Conservation (phyloP, 2,797 vertebrate genomes). For the Tauraco hartlaubi region DNA sequence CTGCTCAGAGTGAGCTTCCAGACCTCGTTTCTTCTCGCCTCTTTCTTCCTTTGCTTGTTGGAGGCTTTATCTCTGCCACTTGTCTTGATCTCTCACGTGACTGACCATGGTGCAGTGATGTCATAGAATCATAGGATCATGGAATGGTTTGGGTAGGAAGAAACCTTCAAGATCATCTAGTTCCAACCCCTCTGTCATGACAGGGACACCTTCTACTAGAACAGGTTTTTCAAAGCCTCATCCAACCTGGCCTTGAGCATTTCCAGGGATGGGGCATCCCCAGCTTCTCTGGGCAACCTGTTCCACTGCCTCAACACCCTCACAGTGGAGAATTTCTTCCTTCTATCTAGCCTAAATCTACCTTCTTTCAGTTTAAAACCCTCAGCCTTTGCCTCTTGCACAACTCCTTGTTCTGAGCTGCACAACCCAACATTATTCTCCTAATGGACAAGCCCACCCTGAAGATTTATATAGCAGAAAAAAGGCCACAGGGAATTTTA, state of each 20-base stretch:
- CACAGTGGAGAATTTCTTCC: no score
- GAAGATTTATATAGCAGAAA: background rate
- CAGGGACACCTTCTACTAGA: no score
- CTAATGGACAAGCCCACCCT: background rate
- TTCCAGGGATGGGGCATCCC: no score
- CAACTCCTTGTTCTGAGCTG: background rate
- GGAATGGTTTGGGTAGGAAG: no score
- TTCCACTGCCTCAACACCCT: no score
- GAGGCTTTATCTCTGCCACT: accelerated
- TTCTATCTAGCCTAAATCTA: no score
- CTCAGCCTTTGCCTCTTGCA: background rate
- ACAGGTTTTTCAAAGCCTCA: no score
- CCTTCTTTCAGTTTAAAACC: no score
- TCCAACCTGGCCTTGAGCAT: no score
- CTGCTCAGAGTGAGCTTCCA: background rate
- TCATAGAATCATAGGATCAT: background rate
- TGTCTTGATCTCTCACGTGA: accelerated
- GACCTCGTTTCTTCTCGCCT: background rate
- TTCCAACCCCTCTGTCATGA: no score
- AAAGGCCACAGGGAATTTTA: background rate
- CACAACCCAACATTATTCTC: background rate
- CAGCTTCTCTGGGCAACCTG: no score
- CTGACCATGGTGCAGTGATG: accelerated
- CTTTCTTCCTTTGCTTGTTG: accelerated
- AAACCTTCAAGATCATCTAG: no score